Evolutionary conservation across 2,797 vertebrate genomes (phyloP), one percentile per base, ranked within the genome.

Genomic region (Rhynchonycteris naso): DNA sequence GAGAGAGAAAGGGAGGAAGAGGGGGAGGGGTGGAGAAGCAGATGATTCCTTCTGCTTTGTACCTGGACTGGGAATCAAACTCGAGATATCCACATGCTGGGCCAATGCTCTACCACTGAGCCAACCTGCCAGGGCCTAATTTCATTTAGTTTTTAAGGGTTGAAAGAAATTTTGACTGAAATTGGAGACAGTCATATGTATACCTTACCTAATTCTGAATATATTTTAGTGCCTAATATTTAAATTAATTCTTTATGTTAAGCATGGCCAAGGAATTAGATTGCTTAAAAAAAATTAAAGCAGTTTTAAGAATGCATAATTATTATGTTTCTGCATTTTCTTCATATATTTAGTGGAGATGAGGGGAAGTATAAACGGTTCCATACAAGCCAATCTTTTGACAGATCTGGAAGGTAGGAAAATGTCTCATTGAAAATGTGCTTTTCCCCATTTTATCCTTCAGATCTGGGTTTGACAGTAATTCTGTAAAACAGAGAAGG

Each of bases 201-300:
- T 10, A 54, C 28, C 14, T 63, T 68, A n/a, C 21, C 66, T 76
- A 65, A 58, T 33, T 79, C 24, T 61, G 66, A 72, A 26, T 74
- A 68, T 35, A 80, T 76, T 92, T 92, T 68, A 94, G 24, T 85
- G 47, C 65, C 15, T 79, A 56, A n/a, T 71, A 61, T 50, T 83
- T 91, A 59, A 72, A 71, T 86, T 86, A 2, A 63, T 61, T 68
- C 66, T 80, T 74, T 88, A 50, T 19, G 16, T 80, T 85, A 79
- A 84, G 3, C 19, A 35, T 47, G 6, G 66, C 13, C 59, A 72
- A 66, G 33, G 13, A 76, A 58, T 43, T 68, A 69, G 11, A 43
- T 56, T 61, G 61, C 68, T 75, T 81, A 6, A 21, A 56, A 56
- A 35, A 59, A 68, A 56, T 38, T 19, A 54, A 50, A 76, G 52